Conservation (phyloP, 2,797 vertebrate species). For the Enoplosus armatus region DNA sequence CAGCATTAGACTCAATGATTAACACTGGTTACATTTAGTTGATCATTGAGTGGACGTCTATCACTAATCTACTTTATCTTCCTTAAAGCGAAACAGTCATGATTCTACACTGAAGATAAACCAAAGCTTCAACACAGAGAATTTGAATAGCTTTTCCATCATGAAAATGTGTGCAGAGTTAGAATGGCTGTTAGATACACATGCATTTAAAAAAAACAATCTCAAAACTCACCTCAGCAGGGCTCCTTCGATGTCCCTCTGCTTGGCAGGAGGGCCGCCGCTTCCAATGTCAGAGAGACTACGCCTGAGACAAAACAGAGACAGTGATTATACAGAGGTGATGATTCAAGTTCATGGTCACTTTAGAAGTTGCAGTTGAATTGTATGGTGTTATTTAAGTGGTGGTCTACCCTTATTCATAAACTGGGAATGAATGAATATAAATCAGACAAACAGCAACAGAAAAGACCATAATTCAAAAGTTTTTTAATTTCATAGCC, state of each 20-base stretch:
- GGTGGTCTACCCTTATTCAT: accelerated
- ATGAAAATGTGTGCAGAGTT: not conserved
- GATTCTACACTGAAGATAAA: not conserved
- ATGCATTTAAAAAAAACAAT: not conserved
- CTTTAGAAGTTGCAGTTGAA: not conserved
- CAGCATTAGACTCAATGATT: not conserved
- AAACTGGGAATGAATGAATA: not conserved
- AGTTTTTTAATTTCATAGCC: not conserved
- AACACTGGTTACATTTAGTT: not conserved
- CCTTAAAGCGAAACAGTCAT: not conserved
- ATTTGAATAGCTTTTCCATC: not conserved
- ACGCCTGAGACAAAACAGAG: slow-evolving; percentile 85
- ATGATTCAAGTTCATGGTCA: not conserved
- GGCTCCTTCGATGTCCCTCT: slow-evolving; percentile 97
- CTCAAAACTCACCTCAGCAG: slow-evolving; percentile 88
- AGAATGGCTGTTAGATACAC: no score
- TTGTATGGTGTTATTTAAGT: no score
- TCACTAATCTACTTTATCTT: not conserved
- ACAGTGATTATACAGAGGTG: not conserved
- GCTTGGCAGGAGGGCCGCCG: slow-evolving; percentile 97
- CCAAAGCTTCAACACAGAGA: not conserved
- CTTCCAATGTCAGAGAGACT: slow-evolving; percentile 97
- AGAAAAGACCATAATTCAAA: not conserved
- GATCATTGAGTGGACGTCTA: not conserved
- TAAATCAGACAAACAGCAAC: not conserved